Conservation (phyloP, 2,888 invertebrate genomes). For the Ctenicera cuprea region DNA sequence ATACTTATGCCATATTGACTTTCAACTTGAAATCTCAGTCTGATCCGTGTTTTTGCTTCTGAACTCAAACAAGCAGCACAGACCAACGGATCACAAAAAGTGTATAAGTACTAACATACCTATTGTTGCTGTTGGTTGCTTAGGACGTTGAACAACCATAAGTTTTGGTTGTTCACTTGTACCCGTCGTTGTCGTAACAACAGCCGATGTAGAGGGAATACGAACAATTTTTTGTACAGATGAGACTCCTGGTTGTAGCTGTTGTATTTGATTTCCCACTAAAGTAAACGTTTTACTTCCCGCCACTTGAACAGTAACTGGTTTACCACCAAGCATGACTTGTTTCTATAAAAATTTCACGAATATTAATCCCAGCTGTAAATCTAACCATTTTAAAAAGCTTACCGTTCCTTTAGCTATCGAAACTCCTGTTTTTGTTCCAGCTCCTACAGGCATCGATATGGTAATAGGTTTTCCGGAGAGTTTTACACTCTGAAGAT, state of each 20-base stretch:
- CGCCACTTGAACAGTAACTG: constrained; percentile 83
- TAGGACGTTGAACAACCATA: constrained; percentile 74
- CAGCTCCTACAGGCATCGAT: constrained; percentile 76
- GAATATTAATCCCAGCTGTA: too few relatives aligned
- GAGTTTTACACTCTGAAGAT: constrained; percentile 74
- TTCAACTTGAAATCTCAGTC: too few relatives aligned
- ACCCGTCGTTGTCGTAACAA: constrained; percentile 60
- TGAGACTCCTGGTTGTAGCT: constrained; percentile 44
- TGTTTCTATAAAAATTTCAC: constrained; percentile 75
- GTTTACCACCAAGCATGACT: constrained; percentile 82
- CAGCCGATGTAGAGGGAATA: constrained; percentile 67
- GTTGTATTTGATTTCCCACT: constrained; percentile 66
- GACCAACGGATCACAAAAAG: too few relatives aligned
- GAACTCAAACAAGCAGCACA: too few relatives aligned
- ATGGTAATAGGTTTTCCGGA: constrained; percentile 82
- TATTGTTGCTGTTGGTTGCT: constrained; percentile 76
- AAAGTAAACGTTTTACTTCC: constrained; percentile 80
- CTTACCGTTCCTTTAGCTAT: constrained; percentile 75
- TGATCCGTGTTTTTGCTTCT: too few relatives aligned
- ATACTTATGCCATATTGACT: too few relatives aligned
- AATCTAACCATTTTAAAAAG: too few relatives aligned
- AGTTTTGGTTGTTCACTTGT: constrained; percentile 70
- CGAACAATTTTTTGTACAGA: constrained; percentile 68
- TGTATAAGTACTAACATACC: too few relatives aligned
- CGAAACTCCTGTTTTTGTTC: constrained; percentile 76